Percentiles rank a stretch among this genome's conserved stretches.
Conservation (phyloP, 2,888 invertebrate species). For the Ceraclea dissimilis region DNA sequence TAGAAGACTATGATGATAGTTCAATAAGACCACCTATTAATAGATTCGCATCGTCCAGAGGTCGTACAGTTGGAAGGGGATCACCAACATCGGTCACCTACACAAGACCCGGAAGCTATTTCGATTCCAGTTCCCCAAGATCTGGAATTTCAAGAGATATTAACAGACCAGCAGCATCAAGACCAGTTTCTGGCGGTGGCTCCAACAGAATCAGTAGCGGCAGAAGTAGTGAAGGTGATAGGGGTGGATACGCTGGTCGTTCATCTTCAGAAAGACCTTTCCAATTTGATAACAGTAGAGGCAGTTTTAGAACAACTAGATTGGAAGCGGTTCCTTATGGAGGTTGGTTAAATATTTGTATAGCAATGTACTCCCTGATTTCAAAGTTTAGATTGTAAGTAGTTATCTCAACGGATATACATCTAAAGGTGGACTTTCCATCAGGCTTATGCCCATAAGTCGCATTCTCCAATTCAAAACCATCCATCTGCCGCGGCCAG, state of each 20-base stretch:
- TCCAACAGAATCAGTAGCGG: background rate
- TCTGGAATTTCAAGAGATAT: background rate
- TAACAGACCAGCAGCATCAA: background rate
- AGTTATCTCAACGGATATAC: too few species aligned
- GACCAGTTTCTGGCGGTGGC: background rate
- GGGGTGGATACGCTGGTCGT: background rate
- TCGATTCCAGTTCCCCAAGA: background rate
- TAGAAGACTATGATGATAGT: constrained; percentile 16
- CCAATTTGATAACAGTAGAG: background rate
- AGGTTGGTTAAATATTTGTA: too few species aligned
- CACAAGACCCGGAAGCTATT: background rate
- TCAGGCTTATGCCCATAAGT: too few species aligned
- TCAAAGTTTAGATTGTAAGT: too few species aligned
- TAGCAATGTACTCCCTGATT: too few species aligned
- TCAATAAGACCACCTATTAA: constrained; percentile 3
- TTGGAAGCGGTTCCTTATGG: background rate
- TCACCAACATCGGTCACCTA: background rate
- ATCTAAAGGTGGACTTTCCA: too few species aligned
- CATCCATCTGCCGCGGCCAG: too few species aligned
- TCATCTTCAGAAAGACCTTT: background rate
- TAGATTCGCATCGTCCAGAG: background rate
- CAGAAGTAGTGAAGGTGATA: background rate
- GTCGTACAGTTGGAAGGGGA: background rate
- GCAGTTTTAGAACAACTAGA: background rate
- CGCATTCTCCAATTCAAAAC: too few species aligned